These are phyloP conservation scores for Megalops atlanticus DNA, from an alignment of 2,113 vertebrate species.

Conservation along the genomic window DNA sequence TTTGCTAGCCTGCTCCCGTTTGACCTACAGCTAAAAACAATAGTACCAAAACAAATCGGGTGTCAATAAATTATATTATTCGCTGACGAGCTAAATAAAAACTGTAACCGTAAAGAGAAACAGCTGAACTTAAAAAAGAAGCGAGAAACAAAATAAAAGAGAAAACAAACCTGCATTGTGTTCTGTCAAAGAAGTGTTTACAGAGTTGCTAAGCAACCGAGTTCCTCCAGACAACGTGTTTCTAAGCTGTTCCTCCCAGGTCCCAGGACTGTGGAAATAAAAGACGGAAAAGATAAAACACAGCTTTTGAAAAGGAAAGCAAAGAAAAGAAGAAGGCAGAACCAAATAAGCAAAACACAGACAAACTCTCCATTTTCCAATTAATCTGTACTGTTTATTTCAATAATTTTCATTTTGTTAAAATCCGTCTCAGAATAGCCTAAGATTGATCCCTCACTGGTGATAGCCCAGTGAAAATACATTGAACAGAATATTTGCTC, in stretches of 20 bases:
- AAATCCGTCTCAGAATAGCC: background rate
- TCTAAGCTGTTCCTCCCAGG: background rate
- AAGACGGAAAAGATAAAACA: background rate
- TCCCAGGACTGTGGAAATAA: background rate
- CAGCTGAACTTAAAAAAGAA: conserved; percentile 7
- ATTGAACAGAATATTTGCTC: background rate
- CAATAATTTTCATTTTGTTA: background rate
- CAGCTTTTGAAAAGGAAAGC: background rate
- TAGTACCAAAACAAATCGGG: no score
- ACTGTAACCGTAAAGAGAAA: background rate
- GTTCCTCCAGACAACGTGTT: background rate
- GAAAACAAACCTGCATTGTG: conserved; percentile 62
- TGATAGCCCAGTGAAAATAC: no score
- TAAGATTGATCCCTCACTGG: no score
- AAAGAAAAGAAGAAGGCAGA: background rate
- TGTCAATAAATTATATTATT: background rate
- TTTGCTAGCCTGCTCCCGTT: no score
- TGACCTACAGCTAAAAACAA: background rate
- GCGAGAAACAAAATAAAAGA: background rate
- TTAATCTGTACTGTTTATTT: background rate
- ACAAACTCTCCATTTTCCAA: background rate
- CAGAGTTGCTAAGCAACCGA: conserved; percentile 59
- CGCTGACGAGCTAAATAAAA: background rate
- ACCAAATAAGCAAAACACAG: background rate
- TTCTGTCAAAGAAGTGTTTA: conserved; percentile 49